These are phyloP conservation scores for Chinchilla lanigera DNA, from an alignment of 2,113 vertebrate genomes.

Conservation along the genomic window DNA sequence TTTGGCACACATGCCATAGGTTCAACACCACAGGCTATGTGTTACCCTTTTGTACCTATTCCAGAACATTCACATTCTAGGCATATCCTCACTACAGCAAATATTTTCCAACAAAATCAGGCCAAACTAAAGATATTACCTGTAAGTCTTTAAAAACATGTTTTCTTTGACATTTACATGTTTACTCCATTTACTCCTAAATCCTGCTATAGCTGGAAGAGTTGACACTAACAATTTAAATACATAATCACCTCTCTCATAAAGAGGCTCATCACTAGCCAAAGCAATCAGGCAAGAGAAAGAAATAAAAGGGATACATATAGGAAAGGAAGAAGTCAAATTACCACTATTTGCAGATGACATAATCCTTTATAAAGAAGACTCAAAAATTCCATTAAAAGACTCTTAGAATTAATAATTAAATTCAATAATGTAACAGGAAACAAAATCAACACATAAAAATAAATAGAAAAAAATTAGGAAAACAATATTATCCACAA, in stretches of 20 bases:
- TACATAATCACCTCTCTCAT: background rate
- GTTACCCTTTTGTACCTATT: background rate
- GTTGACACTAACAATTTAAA: constrained; percentile 42
- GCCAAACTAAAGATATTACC: constrained; percentile 12
- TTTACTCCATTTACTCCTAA: constrained; percentile 29
- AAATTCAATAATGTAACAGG: background rate
- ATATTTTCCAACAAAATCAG: constrained; percentile 39
- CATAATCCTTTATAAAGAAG: background rate
- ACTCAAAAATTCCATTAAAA: background rate
- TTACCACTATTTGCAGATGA: background rate
- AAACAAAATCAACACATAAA: background rate
- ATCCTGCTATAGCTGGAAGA: background rate
- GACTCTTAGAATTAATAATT: background rate
- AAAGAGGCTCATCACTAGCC: background rate
- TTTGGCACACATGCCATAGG: background rate
- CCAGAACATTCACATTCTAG: background rate
- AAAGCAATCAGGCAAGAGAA: background rate
- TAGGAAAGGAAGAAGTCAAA: background rate
- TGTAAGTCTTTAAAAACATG: background rate
- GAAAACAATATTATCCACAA: background rate
- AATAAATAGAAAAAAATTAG: background rate
- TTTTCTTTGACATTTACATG: constrained; percentile 11
- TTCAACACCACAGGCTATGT: background rate
- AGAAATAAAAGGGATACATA: background rate
- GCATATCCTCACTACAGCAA: background rate